Base-by-base conservation (phyloP, 2,888 invertebrate genomes). In the Hypsopygia costalis region DNA sequence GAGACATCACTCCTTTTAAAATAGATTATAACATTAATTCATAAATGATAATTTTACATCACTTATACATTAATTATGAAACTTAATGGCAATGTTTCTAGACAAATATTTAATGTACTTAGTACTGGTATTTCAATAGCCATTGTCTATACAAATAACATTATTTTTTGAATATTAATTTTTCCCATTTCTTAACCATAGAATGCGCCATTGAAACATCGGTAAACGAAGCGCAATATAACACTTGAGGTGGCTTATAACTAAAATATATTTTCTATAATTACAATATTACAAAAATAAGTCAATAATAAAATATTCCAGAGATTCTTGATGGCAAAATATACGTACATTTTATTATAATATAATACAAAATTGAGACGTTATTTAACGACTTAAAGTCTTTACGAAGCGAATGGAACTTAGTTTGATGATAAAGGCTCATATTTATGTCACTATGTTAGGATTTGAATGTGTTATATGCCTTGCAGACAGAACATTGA, bases 161-260 rank as follows among this genome's bases (percentile, higher is more conserved):
- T 16, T 9, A 21, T 20, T 9, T 22, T 22, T 34, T 25, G 8
- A 16, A 16, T 2, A 16, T 16, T 30, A 30, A 30, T 10, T 6
- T 10, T 6, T 10, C 10, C 11, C 3, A 5, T 25, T 25, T 7
- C 27, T 6, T 36, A 11, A 10, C 20, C 5, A 4, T 11, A 12
- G 9, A 33, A 35, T n/a, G 10, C 25, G 33, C 33, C 33, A 39
- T 12, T 33, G 39, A 39, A 39, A 39, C 9, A 16, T 38, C 41
- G 11, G 27, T 28, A 41, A 43, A 30, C 40, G 37, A 43, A 69
- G 80, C 74, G 76, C 81, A 85, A 83, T 81, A 67, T 69, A 85
- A 82, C 76, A 80, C 75, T 79, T 81, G 68, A 81, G 73, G 73
- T 82, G 75, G 74, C 81, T 83, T 83, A 83, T 47, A 82, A 82